Percentiles rank a stretch among this genome's conserved stretches.
Conservation (phyloP, 2,888 invertebrate genomes). For the Aleiodes testaceus region DNA sequence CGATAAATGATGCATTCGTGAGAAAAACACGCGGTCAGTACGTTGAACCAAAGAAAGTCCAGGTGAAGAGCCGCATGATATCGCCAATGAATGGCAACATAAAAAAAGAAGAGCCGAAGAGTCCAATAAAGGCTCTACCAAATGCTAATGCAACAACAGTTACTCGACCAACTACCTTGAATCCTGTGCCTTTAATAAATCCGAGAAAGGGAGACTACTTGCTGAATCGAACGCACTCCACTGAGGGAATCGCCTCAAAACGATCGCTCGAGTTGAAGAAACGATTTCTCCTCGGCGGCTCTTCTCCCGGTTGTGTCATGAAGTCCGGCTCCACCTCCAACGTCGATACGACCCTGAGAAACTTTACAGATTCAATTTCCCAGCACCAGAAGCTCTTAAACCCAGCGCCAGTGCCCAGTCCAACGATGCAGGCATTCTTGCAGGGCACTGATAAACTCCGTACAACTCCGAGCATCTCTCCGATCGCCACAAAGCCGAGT, state of each 20-base stretch:
- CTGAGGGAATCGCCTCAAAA: constrained; percentile 90
- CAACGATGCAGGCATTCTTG: constrained; percentile 81
- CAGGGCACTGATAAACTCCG: constrained; percentile 73
- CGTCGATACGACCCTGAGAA: constrained; percentile 88
- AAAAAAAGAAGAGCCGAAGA: constrained; percentile 55
- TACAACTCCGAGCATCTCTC: constrained; percentile 60
- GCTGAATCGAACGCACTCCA: constrained; percentile 87
- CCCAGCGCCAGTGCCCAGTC: constrained; percentile 82
- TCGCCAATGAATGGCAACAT: constrained; percentile 72
- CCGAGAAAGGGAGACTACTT: constrained; percentile 83
- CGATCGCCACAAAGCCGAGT: constrained; percentile 63
- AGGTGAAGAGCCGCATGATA: constrained; percentile 76
- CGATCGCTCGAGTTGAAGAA: constrained; percentile 90
- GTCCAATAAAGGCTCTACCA: constrained; percentile 20
- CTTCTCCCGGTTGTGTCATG: constrained; percentile 80
- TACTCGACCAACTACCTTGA: constrained; percentile 15
- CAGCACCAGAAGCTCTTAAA: constrained; percentile 91
- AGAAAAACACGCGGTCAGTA: constrained; percentile 75
- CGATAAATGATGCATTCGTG: constrained; percentile 80
- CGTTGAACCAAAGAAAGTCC: constrained; percentile 76
- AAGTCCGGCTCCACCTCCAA: constrained; percentile 89
- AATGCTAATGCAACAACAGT: constrained; percentile 17
- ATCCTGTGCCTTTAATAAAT: constrained; percentile 74
- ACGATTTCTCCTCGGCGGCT: constrained; percentile 85
- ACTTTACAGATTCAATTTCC: constrained; percentile 88